Base-by-base conservation (phyloP, 1,140 invertebrate genomes). In the Trichomalopsis sarcophagae region DNA sequence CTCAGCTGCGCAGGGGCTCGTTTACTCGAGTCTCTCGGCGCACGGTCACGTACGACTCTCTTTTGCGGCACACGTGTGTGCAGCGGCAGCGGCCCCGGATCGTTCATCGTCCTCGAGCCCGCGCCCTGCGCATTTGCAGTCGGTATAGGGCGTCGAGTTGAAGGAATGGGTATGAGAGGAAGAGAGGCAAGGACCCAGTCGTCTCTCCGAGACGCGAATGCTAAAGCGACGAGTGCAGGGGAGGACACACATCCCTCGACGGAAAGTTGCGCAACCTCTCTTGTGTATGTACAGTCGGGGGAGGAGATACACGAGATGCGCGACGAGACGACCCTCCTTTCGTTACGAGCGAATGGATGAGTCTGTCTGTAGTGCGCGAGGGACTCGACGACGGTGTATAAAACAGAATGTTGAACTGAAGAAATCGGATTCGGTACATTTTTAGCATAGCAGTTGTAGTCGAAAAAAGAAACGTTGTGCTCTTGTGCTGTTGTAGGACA, bases 31-130 rank as follows among this genome's bases (percentile, higher is more conserved):
- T 62, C 68, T 71, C 30, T 30, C 71, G 17, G 27, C 69, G 27
- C 69, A 17, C 21, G 55, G 21, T 69, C 80, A 84, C 82, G 82
- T 78, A 78, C 62, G 62, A 33, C 36, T 71, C 82, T 84, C 82
- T 40, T 78, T 84, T 77, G 74, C 40, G 82, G 82, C 82, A 69
- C 75, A 84, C 75, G 82, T 84, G 82, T 84, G 75, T 44, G 40
- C 40, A 44, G 40, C 55, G 17, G 33, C 36, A 11, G 36, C 44
- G 2, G 17, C 69, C 27, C 23, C 7, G 47, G 73, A 82, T 83
- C 82, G 62, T 77, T 83, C 74, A 69, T 69, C 62, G 55, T 47
- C 82, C 23, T 44, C 40, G 55, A 27, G 23, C 9, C 27, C 27
- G 62, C 55, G 69, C 21, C 10, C 7, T 74, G 44, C 44, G 44